Evolutionary conservation across 2,113 vertebrate species (phyloP).

Genomic region (Osmerus eperlanus): DNA sequence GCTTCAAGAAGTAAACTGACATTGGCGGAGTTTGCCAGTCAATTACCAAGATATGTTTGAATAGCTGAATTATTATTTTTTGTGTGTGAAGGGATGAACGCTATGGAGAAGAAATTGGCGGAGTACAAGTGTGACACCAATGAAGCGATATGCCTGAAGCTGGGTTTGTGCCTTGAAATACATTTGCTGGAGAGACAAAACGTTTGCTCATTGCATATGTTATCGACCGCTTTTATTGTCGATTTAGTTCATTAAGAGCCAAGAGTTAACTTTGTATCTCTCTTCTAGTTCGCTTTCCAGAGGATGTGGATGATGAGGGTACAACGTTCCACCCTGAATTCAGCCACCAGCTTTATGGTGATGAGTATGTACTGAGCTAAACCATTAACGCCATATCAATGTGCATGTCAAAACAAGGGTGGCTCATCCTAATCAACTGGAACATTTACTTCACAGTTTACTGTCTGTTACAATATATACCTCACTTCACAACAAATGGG

Average conservation of each 20-base stretch:
- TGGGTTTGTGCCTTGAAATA: constrained; percentile 73
- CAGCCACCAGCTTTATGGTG: constrained; percentile 94
- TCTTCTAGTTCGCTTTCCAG: constrained; percentile 86
- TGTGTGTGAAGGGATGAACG: constrained; percentile 76
- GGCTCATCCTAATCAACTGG: too few relatives aligned
- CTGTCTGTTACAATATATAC: not conserved
- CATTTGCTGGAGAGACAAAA: not conserved
- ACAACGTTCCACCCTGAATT: constrained; percentile 92
- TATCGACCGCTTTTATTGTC: not conserved
- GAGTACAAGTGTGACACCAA: constrained; percentile 99
- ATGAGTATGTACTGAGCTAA: constrained; percentile 79
- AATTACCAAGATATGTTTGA: not conserved
- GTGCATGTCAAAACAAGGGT: not conserved
- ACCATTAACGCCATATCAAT: not conserved
- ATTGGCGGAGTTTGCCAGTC: not conserved
- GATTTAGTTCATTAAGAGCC: too few relatives aligned
- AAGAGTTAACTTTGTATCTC: not conserved
- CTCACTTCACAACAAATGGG: not conserved
- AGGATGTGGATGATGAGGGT: constrained; percentile 92
- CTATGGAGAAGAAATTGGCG: constrained; percentile 94
- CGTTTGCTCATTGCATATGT: not conserved
- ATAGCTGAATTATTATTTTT: not conserved
- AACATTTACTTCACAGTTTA: not conserved
- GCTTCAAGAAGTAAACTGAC: too few relatives aligned
- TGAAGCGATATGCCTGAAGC: constrained; percentile 91